Conservation (phyloP, 2,888 invertebrate genomes). For the Dexiosoma caninum region DNA sequence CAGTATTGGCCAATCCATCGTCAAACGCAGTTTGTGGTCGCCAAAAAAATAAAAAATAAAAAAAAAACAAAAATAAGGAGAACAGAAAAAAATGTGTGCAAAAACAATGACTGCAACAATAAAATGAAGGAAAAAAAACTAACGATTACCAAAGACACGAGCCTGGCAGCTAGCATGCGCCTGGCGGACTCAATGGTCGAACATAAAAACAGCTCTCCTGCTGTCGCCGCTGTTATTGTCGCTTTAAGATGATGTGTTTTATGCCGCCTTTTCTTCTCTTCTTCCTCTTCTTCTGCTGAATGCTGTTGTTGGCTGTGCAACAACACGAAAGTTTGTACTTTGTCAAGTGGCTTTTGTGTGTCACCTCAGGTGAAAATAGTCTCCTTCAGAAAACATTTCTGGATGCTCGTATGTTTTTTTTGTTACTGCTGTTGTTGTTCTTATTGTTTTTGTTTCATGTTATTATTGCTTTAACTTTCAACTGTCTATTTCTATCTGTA, state of each 20-base stretch:
- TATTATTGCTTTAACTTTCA: slow-evolving; percentile 25
- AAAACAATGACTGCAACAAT: slow-evolving; percentile 21
- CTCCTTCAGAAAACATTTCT: background rate
- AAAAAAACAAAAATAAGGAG: slow-evolving; percentile 5
- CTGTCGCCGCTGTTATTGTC: slow-evolving; percentile 60
- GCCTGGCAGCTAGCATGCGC: background rate
- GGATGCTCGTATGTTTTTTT: too few relatives aligned
- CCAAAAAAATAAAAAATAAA: slow-evolving; percentile 17
- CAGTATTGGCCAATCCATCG: slow-evolving; percentile 41
- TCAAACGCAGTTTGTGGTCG: slow-evolving; percentile 61
- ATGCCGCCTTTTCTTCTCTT: slow-evolving; percentile 41
- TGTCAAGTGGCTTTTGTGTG: slow-evolving; percentile 62
- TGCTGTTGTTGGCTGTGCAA: slow-evolving; percentile 15
- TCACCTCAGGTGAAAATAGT: slow-evolving; percentile 64
- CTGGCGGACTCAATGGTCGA: slow-evolving; percentile 34
- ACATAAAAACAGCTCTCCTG: slow-evolving; percentile 50
- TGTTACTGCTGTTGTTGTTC: too few relatives aligned
- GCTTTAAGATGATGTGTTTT: slow-evolving; percentile 47
- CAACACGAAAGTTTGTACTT: slow-evolving; percentile 32
- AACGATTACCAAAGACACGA: slow-evolving; percentile 34
- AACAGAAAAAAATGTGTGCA: background rate
- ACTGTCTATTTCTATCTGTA: slow-evolving; percentile 12
- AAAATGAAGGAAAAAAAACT: background rate
- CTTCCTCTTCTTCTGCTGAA: background rate
- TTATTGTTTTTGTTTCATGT: slow-evolving; percentile 11